Base-by-base conservation (phyloP, 2,797 vertebrate genomes). In the Acropternis orthonyx region DNA sequence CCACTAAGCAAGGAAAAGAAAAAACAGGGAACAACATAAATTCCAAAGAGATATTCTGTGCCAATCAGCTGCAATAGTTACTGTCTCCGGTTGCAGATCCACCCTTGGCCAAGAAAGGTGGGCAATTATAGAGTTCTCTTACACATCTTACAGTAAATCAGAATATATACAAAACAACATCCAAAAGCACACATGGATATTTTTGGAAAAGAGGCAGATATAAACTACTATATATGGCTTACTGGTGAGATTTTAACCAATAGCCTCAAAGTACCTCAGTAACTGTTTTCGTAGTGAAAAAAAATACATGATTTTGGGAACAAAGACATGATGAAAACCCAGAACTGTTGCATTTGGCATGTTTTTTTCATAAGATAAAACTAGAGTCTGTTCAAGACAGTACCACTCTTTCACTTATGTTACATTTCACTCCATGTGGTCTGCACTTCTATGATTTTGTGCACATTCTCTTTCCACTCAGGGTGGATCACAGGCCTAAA, bases 391-490 rank as follows among this genome's bases (percentile, higher is more conserved):
- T 28, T 43, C 36, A 72, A 90, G 22, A 36, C 55, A 49, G 7
- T 37, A 82, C 23, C 26, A 41, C 44, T 48, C 22, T 68, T 48
- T 52, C 37, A 62, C 27, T 58, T 79, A 15, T n/a, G 79, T 36
- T 59, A 54, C 17, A 34, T 43, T 67, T 56, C 2, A 2, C 6
- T 51, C 5, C 43, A 30, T 0, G 0, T 2, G 3, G 37, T 37
- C 24, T 73, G 63, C 20, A 49, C 12, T 72, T 79, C 20, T 3
- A 88, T 16, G 39, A 66, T 59, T 71, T 55, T 56, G 8, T 20
- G 27, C 46, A 59, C 6, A 16, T 26, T 55, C 37, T 81, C 37
- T 52, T 77, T 77, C 58, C 41, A 30, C 17, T 41, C 26, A 68
- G 34, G 12, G 37, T 69, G 14, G 14, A 76, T 5, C 3, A 56